These are phyloP conservation scores for Cryptophagus acutangulus DNA, from an alignment of 2,888 invertebrate species.

Conservation along the genomic window DNA sequence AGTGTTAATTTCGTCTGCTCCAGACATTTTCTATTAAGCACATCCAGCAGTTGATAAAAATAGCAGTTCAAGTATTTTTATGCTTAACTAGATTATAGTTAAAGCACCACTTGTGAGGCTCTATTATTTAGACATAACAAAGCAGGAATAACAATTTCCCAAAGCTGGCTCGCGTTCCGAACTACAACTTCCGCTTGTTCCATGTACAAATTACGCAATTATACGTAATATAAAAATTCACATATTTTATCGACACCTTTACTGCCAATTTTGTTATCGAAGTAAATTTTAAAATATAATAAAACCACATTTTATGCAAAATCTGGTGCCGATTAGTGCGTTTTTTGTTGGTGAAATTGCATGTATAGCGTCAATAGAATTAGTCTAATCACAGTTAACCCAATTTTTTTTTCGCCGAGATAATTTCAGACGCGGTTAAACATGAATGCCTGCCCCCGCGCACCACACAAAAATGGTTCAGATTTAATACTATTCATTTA, in stretches of 20 bases:
- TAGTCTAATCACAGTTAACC: slow-evolving; percentile 30
- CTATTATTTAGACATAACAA: no score
- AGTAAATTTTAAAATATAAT: slow-evolving; percentile 20
- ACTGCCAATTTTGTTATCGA: slow-evolving; percentile 29
- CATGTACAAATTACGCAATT: slow-evolving; percentile 28
- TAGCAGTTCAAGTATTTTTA: no score
- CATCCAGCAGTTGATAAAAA: no score
- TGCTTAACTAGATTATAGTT: no score
- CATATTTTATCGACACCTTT: slow-evolving; percentile 28
- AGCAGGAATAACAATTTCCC: no score
- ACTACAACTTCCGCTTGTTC: no score
- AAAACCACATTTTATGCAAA: slow-evolving; percentile 13
- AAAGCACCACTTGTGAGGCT: no score
- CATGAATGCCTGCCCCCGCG: neutral
- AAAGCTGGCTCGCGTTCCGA: no score
- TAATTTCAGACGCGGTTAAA: slow-evolving; percentile 7
- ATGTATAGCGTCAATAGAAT: slow-evolving; percentile 35
- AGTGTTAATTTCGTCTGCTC: no score
- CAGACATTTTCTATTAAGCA: no score
- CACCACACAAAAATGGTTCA: neutral
- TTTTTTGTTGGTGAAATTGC: slow-evolving; percentile 36
- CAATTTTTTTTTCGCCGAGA: slow-evolving; percentile 19
- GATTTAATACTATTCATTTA: slow-evolving; percentile 2
- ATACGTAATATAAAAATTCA: slow-evolving; percentile 21
- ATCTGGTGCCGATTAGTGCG: neutral